Conservation (phyloP, 2,113 vertebrate genomes). For the Lagopus leucura region DNA sequence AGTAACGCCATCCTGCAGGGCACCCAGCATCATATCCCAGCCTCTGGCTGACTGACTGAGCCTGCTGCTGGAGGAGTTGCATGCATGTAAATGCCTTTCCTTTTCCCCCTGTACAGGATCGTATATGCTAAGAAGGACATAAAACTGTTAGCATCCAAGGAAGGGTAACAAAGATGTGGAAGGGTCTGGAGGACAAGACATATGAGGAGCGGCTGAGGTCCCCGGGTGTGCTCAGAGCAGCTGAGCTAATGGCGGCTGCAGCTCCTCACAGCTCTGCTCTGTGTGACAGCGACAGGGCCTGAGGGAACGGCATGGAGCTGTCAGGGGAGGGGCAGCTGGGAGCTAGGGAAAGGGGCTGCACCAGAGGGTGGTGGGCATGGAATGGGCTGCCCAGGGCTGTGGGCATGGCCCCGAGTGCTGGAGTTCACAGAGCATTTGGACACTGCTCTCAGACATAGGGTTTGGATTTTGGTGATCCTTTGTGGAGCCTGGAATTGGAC, state of each 20-base stretch:
- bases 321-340: background rate
- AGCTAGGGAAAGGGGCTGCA: no score
- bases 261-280: background rate
- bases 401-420: background rate
- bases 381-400: no score
- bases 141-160: no score
- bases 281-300: background rate
- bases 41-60: background rate
- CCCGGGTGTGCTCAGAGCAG: no score
- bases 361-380: no score
- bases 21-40: background rate
- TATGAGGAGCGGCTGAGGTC: no score
- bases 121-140: background rate
- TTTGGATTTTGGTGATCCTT: background rate
- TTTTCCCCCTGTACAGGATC: background rate
- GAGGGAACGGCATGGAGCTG: background rate
- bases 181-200: no score
- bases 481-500: background rate
- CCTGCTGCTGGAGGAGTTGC: background rate
- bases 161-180: no score
- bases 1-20: background rate
- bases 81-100: rapidly evolving
- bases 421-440: background rate
- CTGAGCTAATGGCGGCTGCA: background rate
- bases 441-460: background rate